phyloP scores from a whole-genome alignment of 2,797 vertebrate species.

The Moxostoma hubbsi region DNA sequence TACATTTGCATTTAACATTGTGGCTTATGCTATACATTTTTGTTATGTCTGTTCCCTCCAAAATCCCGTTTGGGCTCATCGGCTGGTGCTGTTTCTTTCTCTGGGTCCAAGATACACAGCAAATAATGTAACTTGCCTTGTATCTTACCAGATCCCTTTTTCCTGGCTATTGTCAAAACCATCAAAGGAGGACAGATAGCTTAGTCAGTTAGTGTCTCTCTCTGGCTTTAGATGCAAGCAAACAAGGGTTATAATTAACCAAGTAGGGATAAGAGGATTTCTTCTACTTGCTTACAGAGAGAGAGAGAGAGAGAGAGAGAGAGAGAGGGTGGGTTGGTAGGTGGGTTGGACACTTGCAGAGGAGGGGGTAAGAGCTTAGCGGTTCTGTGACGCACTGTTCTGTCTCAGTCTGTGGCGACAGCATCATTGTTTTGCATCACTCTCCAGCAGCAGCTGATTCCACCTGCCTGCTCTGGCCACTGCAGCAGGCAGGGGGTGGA shows the following conservation, averaged over 20 bases:
- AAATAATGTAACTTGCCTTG: neutral
- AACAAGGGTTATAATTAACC: constrained; percentile 79
- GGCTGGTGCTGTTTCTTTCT: neutral
- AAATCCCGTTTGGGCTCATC: neutral
- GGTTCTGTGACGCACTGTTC: constrained; percentile 78
- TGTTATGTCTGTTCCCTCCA: too few species aligned
- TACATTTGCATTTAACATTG: too few species aligned
- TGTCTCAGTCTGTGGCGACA: constrained; percentile 67
- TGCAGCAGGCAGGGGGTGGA: constrained; percentile 61
- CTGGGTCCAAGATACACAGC: neutral
- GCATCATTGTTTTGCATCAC: constrained; percentile 69
- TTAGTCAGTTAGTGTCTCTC: neutral
- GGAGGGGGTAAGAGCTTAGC: constrained; percentile 73
- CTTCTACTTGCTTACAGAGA: constrained; percentile 68
- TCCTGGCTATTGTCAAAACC: neutral
- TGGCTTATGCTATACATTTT: too few species aligned
- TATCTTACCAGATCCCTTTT: neutral
- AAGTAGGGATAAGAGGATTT: constrained; percentile 81
- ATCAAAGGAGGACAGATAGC: neutral
- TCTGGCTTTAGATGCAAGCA: constrained; percentile 55
- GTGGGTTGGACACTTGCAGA: constrained; percentile 31
- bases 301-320: constrained; percentile 7
- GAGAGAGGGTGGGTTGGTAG: too few species aligned
- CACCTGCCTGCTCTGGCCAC: constrained; percentile 45
- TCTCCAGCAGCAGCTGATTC: constrained; percentile 76